Percentiles rank a stretch among this genome's conserved stretches.
Conservation (phyloP, 1,140 invertebrate species). For the Achatina immaculata region DNA sequence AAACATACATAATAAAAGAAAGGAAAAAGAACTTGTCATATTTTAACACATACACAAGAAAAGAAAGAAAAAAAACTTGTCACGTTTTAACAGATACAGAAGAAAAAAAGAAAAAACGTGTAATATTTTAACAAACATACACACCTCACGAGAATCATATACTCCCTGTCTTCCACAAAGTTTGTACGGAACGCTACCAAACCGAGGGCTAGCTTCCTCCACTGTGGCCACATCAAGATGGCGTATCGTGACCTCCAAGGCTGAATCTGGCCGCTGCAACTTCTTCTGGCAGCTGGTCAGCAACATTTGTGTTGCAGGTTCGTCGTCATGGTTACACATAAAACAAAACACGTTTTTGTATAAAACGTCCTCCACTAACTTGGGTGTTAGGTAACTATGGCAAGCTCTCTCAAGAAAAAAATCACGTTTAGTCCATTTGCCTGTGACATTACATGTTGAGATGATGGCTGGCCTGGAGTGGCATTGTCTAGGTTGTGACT, state of each 20-base stretch:
- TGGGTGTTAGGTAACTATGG: constrained; percentile 19
- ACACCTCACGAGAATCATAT: not conserved
- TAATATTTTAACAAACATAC: not conserved
- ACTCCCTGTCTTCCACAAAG: not conserved
- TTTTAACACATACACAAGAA: too few relatives aligned
- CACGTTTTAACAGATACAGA: too few relatives aligned
- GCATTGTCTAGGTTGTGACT: not conserved
- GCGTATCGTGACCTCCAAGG: not conserved
- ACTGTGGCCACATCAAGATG: not conserved
- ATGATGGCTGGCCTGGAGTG: not conserved
- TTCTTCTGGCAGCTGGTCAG: constrained; percentile 13
- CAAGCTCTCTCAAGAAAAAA: constrained; percentile 21
- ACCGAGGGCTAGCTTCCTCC: not conserved
- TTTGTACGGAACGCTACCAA: not conserved
- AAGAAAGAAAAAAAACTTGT: too few relatives aligned
- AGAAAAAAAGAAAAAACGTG: too few relatives aligned
- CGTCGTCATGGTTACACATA: constrained; percentile 24
- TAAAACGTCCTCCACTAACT: not conserved
- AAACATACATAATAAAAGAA: too few relatives aligned
- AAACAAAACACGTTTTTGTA: constrained; percentile 34
- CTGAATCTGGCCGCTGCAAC: not conserved
- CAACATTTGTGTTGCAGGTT: not conserved
- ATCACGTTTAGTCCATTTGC: constrained; percentile 14
- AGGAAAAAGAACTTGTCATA: too few relatives aligned
- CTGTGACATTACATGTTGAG: constrained; percentile 9